Evolutionary conservation across 2,797 vertebrate species (phyloP).

Genomic region (Pterois miles): DNA sequence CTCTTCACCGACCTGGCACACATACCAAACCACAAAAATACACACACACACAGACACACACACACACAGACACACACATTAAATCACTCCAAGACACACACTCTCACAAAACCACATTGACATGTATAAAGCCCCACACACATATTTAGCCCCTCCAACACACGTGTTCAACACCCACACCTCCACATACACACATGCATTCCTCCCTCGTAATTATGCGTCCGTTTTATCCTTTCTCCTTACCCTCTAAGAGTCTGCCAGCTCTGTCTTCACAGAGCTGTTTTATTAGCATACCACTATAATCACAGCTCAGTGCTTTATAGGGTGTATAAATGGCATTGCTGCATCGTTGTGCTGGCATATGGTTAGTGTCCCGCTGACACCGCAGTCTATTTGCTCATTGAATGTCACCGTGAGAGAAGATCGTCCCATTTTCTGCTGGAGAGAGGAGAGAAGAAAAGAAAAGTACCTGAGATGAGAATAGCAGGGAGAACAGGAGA

Average conservation of each 20-base stretch:
- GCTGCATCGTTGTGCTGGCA: constrained; percentile 59
- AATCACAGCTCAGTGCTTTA: constrained; percentile 73
- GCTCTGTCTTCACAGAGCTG: constrained; percentile 54
- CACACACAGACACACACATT: not conserved
- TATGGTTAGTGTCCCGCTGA: constrained; percentile 66
- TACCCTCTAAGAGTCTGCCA: constrained; percentile 53
- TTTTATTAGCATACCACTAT: constrained; percentile 70
- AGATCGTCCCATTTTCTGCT: constrained; percentile 7
- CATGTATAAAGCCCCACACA: constrained; percentile 52
- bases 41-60: constrained; percentile 8
- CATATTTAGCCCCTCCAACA: constrained; percentile 26
- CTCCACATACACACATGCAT: constrained; percentile 20
- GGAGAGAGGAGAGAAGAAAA: not conserved
- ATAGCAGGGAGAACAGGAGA: not conserved
- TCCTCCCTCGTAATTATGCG: constrained; percentile 54
- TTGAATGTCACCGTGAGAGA: constrained; percentile 46
- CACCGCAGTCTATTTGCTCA: constrained; percentile 45
- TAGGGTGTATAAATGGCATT: constrained; percentile 61
- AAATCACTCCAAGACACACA: not conserved
- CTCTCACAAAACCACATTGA: constrained; percentile 46
- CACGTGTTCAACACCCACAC: constrained; percentile 52
- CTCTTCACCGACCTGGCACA: constrained; percentile 55
- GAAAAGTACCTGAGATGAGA: constrained; percentile 15
- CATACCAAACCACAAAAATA: constrained; percentile 44
- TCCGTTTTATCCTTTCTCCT: constrained; percentile 50